A percentile compares a stretch with the other conserved stretches of the same genome.
phyloP scores from a whole-genome alignment of 2,797 vertebrate species.

The Chrysocyon brachyurus region DNA sequence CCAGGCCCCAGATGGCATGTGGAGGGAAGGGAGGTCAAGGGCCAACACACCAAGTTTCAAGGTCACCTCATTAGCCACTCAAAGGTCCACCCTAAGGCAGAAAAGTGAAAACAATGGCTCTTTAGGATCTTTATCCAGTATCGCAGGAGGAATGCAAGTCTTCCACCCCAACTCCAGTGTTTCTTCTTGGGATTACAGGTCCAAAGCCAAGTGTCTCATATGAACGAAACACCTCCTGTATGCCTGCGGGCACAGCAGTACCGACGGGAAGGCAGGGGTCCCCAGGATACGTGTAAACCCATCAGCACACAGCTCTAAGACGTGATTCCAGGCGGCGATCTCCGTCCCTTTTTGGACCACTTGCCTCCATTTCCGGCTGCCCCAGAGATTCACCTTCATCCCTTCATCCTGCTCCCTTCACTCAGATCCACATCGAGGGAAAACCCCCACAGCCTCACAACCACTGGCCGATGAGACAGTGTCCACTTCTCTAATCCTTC shows the following conservation, averaged over 20 bases:
- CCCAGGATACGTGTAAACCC: too few species aligned
- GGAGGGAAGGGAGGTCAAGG: fast-evolving
- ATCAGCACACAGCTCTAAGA: not conserved
- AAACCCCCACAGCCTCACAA: not conserved
- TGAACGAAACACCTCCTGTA: not conserved
- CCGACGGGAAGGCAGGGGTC: not conserved
- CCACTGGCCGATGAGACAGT: fast-evolving
- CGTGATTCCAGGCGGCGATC: fast-evolving
- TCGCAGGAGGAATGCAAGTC: fast-evolving
- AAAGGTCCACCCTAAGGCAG: not conserved
- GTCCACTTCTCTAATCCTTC: fast-evolving
- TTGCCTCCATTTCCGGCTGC: not conserved
- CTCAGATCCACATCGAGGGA: fast-evolving
- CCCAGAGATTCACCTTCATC: fast-evolving
- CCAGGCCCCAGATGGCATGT: fast-evolving
- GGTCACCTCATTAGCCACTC: too few species aligned
- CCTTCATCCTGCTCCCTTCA: not conserved
- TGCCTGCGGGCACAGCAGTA: fast-evolving
- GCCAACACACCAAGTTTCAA: fast-evolving
- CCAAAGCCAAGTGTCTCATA: fast-evolving
- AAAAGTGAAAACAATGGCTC: not conserved
- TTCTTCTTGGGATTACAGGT: fast-evolving
- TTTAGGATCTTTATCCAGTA: not conserved
- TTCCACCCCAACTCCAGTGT: fast-evolving
- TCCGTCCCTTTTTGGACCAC: not conserved